phyloP scores from a whole-genome alignment of 1,140 invertebrate species.

The Drosophila sp. region DNA sequence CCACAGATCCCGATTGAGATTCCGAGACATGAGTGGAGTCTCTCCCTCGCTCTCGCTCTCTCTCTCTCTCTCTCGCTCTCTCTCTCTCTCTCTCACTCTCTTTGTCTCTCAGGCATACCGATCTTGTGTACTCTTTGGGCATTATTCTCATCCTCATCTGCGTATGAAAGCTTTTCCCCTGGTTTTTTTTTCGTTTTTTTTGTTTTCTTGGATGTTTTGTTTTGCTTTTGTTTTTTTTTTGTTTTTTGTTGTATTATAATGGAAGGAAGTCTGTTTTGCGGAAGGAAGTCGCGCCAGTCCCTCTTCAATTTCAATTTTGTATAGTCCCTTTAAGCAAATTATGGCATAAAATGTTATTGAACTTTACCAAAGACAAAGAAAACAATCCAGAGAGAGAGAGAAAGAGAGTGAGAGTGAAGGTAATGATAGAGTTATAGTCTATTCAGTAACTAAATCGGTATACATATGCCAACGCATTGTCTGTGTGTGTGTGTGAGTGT shows the following conservation, averaged over 20 bases:
- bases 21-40: constrained; percentile 11
- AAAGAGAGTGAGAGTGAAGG: background rate
- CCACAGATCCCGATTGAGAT: constrained; percentile 26
- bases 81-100: background rate
- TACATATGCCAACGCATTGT: constrained; percentile 54
- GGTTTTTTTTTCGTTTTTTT: constrained; percentile 15
- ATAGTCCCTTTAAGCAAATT: constrained; percentile 53
- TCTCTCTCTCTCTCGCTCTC: background rate
- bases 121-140: constrained; percentile 2
- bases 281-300: constrained; percentile 67
- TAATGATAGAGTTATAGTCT: background rate
- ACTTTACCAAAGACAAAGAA: constrained; percentile 28
- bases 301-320: constrained; percentile 19
- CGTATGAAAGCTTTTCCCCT: constrained; percentile 31
- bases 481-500: constrained; percentile 16
- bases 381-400: background rate
- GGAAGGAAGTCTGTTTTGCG: constrained; percentile 52
- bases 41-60: background rate
- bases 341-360: constrained; percentile 63
- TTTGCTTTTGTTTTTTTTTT: constrained; percentile 17
- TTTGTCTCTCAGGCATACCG: background rate
- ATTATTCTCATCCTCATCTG: constrained; percentile 33
- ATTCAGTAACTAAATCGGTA: background rate
- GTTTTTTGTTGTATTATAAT: constrained; percentile 18
- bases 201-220: constrained; percentile 24